Conservation (phyloP, 1,140 invertebrate species). For the Listronotus oregonensis region DNA sequence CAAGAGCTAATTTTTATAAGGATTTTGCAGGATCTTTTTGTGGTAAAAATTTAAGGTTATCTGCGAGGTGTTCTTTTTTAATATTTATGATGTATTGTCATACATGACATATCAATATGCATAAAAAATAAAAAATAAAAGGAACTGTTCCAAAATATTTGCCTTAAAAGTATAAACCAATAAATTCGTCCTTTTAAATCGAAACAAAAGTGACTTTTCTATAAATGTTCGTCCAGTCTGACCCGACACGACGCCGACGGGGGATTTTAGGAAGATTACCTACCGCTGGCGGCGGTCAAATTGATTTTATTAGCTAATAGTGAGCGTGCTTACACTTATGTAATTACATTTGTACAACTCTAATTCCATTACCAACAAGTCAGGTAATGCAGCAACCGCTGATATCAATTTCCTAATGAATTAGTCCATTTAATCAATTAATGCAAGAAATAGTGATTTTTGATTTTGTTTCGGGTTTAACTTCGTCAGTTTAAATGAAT, state of each 20-base stretch:
- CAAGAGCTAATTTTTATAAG: no score
- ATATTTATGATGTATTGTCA: no score
- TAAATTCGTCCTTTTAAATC: no score
- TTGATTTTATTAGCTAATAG: conserved; percentile 55
- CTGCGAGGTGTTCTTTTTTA: no score
- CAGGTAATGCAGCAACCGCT: conserved; percentile 48
- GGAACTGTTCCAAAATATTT: no score
- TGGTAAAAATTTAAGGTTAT: no score
- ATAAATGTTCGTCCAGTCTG: conserved; percentile 37
- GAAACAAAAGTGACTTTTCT: no score
- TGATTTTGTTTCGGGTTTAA: not conserved
- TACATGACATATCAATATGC: no score
- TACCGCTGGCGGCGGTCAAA: conserved; percentile 17
- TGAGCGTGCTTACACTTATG: conserved; percentile 53
- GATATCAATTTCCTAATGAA: conserved; percentile 49
- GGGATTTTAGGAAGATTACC: conserved; percentile 49
- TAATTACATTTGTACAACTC: conserved; percentile 53
- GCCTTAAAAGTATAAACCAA: no score
- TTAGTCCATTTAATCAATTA: conserved; percentile 16
- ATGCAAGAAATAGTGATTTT: not conserved
- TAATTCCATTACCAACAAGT: conserved; percentile 52
- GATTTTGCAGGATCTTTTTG: no score
- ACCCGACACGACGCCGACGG: conserved; percentile 8
- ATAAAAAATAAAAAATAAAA: no score
- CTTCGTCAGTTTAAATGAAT: no score